A percentile compares a stretch with the other conserved stretches of the same genome.
These are phyloP conservation scores for Euura lappo DNA, from an alignment of 1,140 invertebrate species.

Conservation along the genomic window DNA sequence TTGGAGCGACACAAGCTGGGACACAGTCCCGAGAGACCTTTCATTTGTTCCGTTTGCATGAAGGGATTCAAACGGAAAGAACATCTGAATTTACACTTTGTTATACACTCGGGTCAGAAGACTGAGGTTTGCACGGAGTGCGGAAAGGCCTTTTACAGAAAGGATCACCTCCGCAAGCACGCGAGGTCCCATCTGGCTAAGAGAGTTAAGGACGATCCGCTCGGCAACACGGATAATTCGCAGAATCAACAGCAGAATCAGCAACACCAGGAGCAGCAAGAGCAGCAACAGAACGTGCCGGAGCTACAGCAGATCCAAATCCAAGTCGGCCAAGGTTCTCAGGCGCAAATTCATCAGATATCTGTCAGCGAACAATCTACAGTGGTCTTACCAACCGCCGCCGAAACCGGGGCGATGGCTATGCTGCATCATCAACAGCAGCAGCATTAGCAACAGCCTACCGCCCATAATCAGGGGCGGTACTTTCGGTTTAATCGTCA, in stretches of 20 bases:
- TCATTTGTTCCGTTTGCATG: slow-evolving; percentile 76
- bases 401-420: slow-evolving; percentile 60
- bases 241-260: slow-evolving; percentile 45
- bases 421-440: slow-evolving; percentile 54
- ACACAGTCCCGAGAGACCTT: slow-evolving; percentile 79
- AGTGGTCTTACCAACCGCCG: slow-evolving; percentile 63
- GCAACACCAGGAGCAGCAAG: slow-evolving; percentile 44
- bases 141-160: slow-evolving; percentile 82
- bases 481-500: slow-evolving; percentile 46
- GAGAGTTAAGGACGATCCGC: slow-evolving; percentile 70
- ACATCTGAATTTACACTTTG: slow-evolving; percentile 79
- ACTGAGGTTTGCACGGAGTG: slow-evolving; percentile 76
- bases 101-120: slow-evolving; percentile 83
- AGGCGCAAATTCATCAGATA: slow-evolving; percentile 57
- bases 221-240: slow-evolving; percentile 44
- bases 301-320: slow-evolving; percentile 43
- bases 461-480: slow-evolving; percentile 39
- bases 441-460: slow-evolving; percentile 46
- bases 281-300: slow-evolving; percentile 44
- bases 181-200: slow-evolving; percentile 75
- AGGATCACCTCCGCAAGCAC: slow-evolving; percentile 81
- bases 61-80: slow-evolving; percentile 84
- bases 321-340: slow-evolving; percentile 56
- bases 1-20: slow-evolving; percentile 79
- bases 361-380: slow-evolving; percentile 58